Percentiles rank a stretch among this genome's conserved stretches.
Conservation (phyloP, 2,888 invertebrate genomes). For the Lathronympha strigana region DNA sequence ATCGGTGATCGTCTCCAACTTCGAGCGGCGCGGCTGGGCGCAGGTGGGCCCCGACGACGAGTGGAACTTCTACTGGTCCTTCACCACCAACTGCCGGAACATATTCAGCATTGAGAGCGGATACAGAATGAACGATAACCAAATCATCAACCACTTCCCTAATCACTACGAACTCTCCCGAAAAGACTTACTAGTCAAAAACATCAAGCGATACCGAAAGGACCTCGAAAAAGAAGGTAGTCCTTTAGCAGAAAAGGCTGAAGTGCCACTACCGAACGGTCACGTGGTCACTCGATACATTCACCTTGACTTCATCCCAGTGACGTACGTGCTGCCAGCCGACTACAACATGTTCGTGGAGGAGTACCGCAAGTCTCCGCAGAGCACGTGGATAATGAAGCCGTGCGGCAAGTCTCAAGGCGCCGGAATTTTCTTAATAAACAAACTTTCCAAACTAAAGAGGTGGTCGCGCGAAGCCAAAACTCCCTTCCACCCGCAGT, state of each 20-base stretch:
- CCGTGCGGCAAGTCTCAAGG: conserved; percentile 98
- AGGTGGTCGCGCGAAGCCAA: conserved; percentile 95
- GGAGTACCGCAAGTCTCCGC: conserved; percentile 96
- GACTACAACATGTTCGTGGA: conserved; percentile 99
- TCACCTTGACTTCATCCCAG: conserved; percentile 95
- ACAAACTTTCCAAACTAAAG: conserved; percentile 96
- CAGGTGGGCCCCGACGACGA: conserved; percentile 94
- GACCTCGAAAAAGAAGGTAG: conserved; percentile 96
- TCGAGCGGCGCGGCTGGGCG: conserved; percentile 95
- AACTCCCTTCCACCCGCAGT: conserved; percentile 92
- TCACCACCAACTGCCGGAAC: conserved; percentile 94
- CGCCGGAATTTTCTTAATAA: conserved; percentile 97
- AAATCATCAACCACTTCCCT: conserved; percentile 97
- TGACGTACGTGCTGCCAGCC: conserved; percentile 96
- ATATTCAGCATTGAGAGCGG: conserved; percentile 97
- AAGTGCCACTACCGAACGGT: conserved; percentile 81
- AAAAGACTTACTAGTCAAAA: conserved; percentile 97
- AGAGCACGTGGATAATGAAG: conserved; percentile 99
- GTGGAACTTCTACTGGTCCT: conserved; percentile 99
- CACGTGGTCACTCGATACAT: conserved; percentile 88
- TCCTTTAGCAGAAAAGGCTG: conserved; percentile 90
- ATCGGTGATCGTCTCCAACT: conserved; percentile 95
- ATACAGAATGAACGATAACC: conserved; percentile 96
- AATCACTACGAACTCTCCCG: conserved; percentile 97
- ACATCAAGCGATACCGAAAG: conserved; percentile 96